Percentiles rank a stretch among this genome's conserved stretches.
Conservation (phyloP, 2,113 vertebrate genomes). For the Megaceryle torquata region DNA sequence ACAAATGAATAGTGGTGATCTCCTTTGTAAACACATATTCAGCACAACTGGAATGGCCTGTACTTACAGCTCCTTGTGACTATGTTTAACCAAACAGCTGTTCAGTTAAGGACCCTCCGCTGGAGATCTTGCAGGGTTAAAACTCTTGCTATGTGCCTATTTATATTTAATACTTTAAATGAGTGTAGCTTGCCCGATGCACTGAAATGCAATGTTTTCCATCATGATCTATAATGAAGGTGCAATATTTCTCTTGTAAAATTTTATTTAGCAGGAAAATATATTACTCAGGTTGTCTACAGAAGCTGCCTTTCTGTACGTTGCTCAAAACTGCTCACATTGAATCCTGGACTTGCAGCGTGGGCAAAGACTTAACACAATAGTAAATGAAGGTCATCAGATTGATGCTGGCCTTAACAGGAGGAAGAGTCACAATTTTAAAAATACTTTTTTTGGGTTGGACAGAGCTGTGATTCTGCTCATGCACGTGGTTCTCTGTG, state of each 20-base stretch:
- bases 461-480: background rate
- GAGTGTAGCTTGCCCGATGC: background rate
- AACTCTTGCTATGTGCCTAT: background rate
- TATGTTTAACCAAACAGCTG: background rate
- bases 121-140: background rate
- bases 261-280: background rate
- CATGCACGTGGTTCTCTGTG: background rate
- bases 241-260: background rate
- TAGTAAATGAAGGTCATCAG: background rate
- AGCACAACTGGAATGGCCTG: background rate
- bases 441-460: too few species aligned
- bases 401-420: background rate
- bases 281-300: background rate
- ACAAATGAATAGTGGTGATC: background rate
- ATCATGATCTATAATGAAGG: background rate
- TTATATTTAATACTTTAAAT: background rate
- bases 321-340: background rate
- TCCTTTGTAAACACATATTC: background rate
- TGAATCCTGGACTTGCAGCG: background rate
- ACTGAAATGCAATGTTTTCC: background rate
- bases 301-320: background rate
- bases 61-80: background rate
- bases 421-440: too few species aligned
- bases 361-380: background rate
- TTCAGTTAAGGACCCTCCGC: background rate